Evolutionary conservation across 1,140 invertebrate genomes (phyloP).

Genomic region (Hestina assimilis): DNA sequence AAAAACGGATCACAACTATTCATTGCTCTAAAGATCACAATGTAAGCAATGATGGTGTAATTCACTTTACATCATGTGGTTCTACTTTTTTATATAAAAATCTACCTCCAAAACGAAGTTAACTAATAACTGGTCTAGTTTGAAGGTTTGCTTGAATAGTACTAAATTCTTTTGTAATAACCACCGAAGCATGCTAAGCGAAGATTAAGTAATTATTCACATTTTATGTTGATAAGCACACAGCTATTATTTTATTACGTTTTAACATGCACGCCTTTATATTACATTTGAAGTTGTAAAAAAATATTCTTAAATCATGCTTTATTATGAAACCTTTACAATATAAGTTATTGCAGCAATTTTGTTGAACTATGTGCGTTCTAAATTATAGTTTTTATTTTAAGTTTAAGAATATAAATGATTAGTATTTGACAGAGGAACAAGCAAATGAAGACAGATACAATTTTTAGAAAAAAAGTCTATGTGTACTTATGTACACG

Average conservation of each 20-base stretch:
- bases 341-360: neutral
- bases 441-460: no score
- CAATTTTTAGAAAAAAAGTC: no score
- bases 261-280: constrained; percentile 19
- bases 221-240: constrained; percentile 25
- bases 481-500: no score
- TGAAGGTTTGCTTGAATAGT: constrained; percentile 1
- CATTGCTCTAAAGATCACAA: no score
- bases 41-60: no score
- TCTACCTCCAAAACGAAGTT: neutral
- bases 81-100: no score
- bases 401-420: no score
- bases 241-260: constrained; percentile 22
- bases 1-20: no score
- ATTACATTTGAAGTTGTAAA: constrained; percentile 5
- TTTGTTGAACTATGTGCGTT: no score
- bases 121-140: neutral
- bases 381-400: no score
- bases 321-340: neutral
- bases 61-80: no score
- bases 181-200: constrained; percentile 22
- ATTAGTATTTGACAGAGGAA: no score
- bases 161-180: constrained; percentile 22
- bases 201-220: constrained; percentile 26
- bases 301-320: neutral